Percentiles rank a stretch among this genome's conserved stretches.
These are phyloP conservation scores for Gobius niger DNA, from an alignment of 2,113 vertebrate genomes.

Conservation along the genomic window DNA sequence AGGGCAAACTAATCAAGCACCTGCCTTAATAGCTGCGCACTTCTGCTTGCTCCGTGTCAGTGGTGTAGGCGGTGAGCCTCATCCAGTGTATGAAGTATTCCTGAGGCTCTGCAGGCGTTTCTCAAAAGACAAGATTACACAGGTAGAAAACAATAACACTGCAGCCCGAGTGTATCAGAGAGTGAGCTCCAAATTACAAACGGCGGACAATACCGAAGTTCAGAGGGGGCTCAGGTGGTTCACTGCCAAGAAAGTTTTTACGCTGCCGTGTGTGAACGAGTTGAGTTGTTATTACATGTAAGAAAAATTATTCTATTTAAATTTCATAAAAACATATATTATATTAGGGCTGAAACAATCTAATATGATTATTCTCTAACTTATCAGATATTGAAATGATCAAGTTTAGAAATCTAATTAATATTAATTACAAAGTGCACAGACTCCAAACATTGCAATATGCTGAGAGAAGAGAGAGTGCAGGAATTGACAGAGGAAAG, in stretches of 20 bases:
- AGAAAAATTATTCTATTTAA: neutral
- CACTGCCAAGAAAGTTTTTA: conserved; percentile 13
- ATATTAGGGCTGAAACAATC: no score
- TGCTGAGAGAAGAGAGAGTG: no score
- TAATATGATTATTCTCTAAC: no score
- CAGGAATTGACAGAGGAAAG: no score
- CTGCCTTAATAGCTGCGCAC: conserved; percentile 6
- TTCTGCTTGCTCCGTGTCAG: neutral
- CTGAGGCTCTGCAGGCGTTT: conserved; percentile 27
- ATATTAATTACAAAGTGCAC: no score
- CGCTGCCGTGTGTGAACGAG: neutral
- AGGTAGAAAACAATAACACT: conserved; percentile 33
- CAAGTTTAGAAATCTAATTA: no score
- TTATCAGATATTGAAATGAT: no score
- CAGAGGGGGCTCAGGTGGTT: neutral
- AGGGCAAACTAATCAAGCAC: conserved; percentile 6
- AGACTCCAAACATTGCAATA: no score
- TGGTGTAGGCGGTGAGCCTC: neutral
- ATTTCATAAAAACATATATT: neutral
- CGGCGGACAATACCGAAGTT: conserved; percentile 17
- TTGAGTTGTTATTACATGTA: conserved; percentile 9
- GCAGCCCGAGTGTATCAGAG: conserved; percentile 43
- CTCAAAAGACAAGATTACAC: conserved; percentile 12
- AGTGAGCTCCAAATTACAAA: conserved; percentile 36
- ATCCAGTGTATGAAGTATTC: conserved; percentile 8